Conservation (phyloP, 2,888 invertebrate species). For the Aspidiotus rigidus region DNA sequence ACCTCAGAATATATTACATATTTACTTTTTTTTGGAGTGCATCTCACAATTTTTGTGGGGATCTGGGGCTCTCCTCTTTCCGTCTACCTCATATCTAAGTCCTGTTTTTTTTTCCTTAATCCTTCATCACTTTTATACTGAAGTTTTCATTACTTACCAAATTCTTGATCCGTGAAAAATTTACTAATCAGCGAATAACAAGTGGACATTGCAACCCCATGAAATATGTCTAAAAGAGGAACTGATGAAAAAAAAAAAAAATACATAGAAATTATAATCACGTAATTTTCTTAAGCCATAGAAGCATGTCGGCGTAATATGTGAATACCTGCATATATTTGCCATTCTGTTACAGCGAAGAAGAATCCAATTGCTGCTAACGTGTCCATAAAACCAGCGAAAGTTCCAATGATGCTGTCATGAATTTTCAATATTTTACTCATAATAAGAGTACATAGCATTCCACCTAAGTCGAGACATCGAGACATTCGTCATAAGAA, state of each 20-base stretch:
- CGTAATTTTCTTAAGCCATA: too few relatives aligned
- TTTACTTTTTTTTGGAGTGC: too few relatives aligned
- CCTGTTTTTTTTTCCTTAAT: too few relatives aligned
- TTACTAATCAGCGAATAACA: background rate
- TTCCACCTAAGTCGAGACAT: conserved; percentile 34
- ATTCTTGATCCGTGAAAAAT: conserved; percentile 1
- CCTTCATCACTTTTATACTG: too few relatives aligned
- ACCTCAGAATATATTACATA: too few relatives aligned
- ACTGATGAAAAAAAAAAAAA: background rate
- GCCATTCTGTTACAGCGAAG: conserved; percentile 35
- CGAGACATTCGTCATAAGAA: too few relatives aligned
- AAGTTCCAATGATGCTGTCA: conserved; percentile 38
- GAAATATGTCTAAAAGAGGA: conserved; percentile 10
- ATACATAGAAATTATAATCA: too few relatives aligned
- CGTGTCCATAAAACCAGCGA: conserved; percentile 36
- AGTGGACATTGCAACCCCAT: conserved; percentile 1
- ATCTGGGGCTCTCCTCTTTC: too few relatives aligned
- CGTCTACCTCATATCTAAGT: too few relatives aligned
- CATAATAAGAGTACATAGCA: conserved; percentile 37
- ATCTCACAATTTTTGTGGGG: too few relatives aligned
- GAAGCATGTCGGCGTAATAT: too few relatives aligned
- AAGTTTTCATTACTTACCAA: background rate
- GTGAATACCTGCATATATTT: conserved; percentile 35
- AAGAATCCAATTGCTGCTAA: conserved; percentile 34
- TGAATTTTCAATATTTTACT: conserved; percentile 37